phyloP scores from a whole-genome alignment of 2,797 vertebrate genomes.

The Gymnopithys bicolor region DNA sequence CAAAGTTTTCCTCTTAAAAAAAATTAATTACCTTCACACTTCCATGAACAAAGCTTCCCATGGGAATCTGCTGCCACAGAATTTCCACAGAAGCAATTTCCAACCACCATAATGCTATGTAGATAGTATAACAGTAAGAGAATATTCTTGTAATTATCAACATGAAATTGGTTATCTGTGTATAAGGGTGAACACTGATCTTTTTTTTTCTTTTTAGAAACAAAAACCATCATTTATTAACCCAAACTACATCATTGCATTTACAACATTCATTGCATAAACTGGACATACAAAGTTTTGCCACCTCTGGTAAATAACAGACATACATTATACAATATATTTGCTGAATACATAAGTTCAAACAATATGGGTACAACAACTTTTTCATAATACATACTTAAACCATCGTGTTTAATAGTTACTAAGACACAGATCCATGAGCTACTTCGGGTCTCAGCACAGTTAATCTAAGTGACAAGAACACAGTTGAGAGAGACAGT shows the following conservation, averaged over 20 bases:
- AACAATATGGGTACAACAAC: constrained; percentile 79
- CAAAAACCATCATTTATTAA: constrained; percentile 85
- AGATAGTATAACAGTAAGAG: constrained; percentile 64
- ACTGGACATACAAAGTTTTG: constrained; percentile 85
- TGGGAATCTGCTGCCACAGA: constrained; percentile 51
- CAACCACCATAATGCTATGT: constrained; percentile 35
- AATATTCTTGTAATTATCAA: constrained; percentile 46
- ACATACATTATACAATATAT: constrained; percentile 78
- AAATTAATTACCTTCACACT: constrained; percentile 55
- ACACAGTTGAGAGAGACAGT: constrained; percentile 77
- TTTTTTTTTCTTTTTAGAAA: constrained; percentile 75
- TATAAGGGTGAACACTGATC: constrained; percentile 73
- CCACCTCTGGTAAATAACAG: constrained; percentile 84
- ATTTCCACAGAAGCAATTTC: constrained; percentile 52
- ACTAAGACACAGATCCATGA: constrained; percentile 75
- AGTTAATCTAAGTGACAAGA: constrained; percentile 84
- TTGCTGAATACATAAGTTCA: constrained; percentile 79
- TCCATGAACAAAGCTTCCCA: constrained; percentile 18
- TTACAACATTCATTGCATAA: constrained; percentile 89
- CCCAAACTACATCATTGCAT: constrained; percentile 89
- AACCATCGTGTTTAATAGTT: constrained; percentile 65
- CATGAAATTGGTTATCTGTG: constrained; percentile 61
- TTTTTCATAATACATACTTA: constrained; percentile 77
- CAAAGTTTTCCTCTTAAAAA: constrained; percentile 76
- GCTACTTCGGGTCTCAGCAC: constrained; percentile 79